Base-by-base conservation (phyloP, 2,113 vertebrate genomes). In the Centropristis striata region DNA sequence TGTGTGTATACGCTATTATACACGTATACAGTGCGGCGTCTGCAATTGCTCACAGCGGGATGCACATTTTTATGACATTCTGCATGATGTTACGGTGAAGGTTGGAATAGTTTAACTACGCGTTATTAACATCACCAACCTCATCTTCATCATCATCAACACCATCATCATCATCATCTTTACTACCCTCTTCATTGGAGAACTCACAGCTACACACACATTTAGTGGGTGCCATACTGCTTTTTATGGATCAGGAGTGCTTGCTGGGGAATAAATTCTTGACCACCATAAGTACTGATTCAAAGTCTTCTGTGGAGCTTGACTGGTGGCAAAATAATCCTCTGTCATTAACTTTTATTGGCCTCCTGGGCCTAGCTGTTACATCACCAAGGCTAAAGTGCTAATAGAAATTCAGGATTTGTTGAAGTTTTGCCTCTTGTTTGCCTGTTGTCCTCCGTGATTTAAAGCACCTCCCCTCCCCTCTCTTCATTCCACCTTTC, bases 291-390 rank as follows among this genome's bases (percentile, higher is more conserved):
- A 82, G 78, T 37, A 65, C 70, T 42, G 78, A 82, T 88, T 75
- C 47, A 80, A 46, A 79, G 53, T 76, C 85, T 41, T 79, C 49
- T 47, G 20, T 39, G 60, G 54, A 55, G 73, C 68, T 75, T 73
- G 74, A 85, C 85, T 87, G 75, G 75, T 79, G 73, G 84, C 78
- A 75, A 81, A 91, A 87, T 89, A 87, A 89, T 91, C 81, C 80
- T 57, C 81, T 73, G 78, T 80, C 87, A 82, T 90, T 91, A 90
- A 85, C 73, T 81, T 86, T 86, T 83, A 88, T 83, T 77, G 81
- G 85, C 85, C 83, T 89, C 72, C 75, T 44, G 72, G 80, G 84
- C 27, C 51, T 57, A 59, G 75, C 84, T 51, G 76, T 88, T 89
- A 90, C 81, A 85, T 90, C 86, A 91, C 69, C 39, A 0, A n/a